These are phyloP conservation scores for Emmelina monodactyla DNA, from an alignment of 2,888 invertebrate species.

Conservation along the genomic window DNA sequence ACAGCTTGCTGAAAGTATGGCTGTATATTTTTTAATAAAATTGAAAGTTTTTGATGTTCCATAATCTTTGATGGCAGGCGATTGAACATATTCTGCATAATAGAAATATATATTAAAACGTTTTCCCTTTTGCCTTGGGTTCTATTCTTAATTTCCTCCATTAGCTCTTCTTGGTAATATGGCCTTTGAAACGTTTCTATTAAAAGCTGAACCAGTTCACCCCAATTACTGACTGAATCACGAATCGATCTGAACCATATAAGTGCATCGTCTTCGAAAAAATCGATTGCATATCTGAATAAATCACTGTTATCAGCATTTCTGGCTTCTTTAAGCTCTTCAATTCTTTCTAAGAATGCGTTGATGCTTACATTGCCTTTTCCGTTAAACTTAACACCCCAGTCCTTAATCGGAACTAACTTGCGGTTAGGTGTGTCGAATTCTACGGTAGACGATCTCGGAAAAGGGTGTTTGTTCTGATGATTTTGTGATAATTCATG, in stretches of 20 bases:
- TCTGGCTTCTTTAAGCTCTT: slow-evolving; percentile 10
- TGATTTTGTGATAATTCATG: not conserved
- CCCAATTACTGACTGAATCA: not conserved
- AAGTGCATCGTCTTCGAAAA: slow-evolving; percentile 5
- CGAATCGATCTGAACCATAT: slow-evolving; percentile 5
- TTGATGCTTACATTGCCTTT: slow-evolving; percentile 9
- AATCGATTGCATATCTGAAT: slow-evolving; percentile 7
- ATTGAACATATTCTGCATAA: slow-evolving; percentile 14
- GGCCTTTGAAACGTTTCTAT: slow-evolving; percentile 2
- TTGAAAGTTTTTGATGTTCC: slow-evolving; percentile 1
- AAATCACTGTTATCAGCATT: slow-evolving; percentile 9
- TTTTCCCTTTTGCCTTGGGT: slow-evolving; percentile 11
- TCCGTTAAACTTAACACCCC: slow-evolving; percentile 9
- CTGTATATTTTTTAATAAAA: slow-evolving; percentile 6
- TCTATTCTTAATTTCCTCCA: slow-evolving; percentile 3
- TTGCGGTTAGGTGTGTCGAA: no score
- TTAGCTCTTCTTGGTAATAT: slow-evolving; percentile 5
- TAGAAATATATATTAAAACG: slow-evolving; percentile 10
- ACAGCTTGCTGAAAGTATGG: slow-evolving; percentile 9
- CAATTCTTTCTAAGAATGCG: slow-evolving; percentile 11
- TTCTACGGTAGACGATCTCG: no score
- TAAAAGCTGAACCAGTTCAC: not conserved
- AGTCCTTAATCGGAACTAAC: no score
- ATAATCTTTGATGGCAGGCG: no score
- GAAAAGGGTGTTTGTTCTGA: not conserved